Evolutionary conservation across 2,888 invertebrate species (phyloP), one percentile per base, ranked within the genome.

Genomic region (Penaeus monodon): DNA sequence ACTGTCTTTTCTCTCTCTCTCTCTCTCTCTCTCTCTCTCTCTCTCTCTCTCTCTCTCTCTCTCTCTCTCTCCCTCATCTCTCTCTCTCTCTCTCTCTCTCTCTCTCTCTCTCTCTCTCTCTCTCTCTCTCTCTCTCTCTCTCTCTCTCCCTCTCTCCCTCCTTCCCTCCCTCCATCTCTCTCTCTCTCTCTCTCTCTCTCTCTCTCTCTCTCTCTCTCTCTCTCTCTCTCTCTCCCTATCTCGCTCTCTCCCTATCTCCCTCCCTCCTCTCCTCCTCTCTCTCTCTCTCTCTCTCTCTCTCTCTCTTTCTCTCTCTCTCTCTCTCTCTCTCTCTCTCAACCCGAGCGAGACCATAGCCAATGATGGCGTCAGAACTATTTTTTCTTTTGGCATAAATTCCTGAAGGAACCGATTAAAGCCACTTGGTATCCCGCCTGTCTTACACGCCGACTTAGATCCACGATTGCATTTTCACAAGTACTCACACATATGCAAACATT

Each of bases 201-300:
- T 78, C 1, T 29, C 49, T 7, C 24, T 49, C 49, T 78, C 44
- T 33, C n/a, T 6, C 33, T 63, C 63, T 29, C 29, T 24, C 64
- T 27, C 68, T 68, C 66, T 17, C 57, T 38, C 65, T 38, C 29
- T 33, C n/a, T 33, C 80, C 17, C n/a, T 79, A 14, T 20, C n/a
- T 27, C 27, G 2, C 29, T 29, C 29, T 29, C 79, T 63, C 29
- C 29, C 27, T n/a, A 70, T 81, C 70, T 49, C n/a, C 49, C 38
- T 68, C 57, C 24, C n/a, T n/a, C 70, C 33, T 38, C 49, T n/a
- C 22, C n/a, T n/a, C n/a, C n/a, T 49, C 27, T n/a, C 81, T 81
- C 70, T 49, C n/a, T 27, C 38, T 68, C 57, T 27, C n/a, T n/a
- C 70, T 70, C 33, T 38, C 49, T n/a, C 22, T 29, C 57, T 63